These are phyloP conservation scores for Ophioninae sp. DNA, from an alignment of 2,888 invertebrate genomes.

Conservation along the genomic window DNA sequence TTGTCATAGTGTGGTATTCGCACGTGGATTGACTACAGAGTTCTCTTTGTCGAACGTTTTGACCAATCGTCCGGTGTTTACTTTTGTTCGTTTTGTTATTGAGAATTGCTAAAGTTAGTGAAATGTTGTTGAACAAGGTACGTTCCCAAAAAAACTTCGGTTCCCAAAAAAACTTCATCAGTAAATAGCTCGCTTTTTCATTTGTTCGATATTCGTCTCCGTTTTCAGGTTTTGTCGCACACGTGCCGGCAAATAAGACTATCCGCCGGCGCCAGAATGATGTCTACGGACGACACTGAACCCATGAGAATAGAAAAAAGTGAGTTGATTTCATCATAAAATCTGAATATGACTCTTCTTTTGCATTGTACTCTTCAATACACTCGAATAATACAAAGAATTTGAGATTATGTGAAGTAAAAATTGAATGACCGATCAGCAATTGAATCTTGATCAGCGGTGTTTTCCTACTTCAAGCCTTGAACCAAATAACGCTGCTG, in stretches of 20 bases:
- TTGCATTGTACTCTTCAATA: neutral
- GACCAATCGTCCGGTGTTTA: neutral
- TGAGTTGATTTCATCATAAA: slow-evolving; percentile 56
- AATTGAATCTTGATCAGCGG: neutral
- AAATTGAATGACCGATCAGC: neutral
- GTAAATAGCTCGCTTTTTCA: slow-evolving; percentile 10
- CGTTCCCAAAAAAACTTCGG: neutral
- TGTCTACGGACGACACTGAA: slow-evolving; percentile 55
- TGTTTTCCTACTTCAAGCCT: slow-evolving; percentile 81
- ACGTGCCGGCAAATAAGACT: slow-evolving; percentile 63
- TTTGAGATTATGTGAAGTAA: neutral
- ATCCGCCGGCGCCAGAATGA: slow-evolving; percentile 58
- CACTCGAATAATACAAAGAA: too few species aligned
- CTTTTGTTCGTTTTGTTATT: neutral
- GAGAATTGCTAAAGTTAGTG: neutral
- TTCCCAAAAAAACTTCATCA: neutral
- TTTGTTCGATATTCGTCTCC: neutral
- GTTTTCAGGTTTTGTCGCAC: slow-evolving; percentile 67
- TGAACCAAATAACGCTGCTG: slow-evolving; percentile 92
- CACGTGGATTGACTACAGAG: neutral
- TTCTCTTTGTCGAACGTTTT: neutral
- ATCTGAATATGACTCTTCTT: neutral
- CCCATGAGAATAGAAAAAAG: slow-evolving; percentile 70
- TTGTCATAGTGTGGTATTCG: neutral
- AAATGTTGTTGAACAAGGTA: slow-evolving; percentile 64